Base-by-base conservation (phyloP, 2,113 vertebrate genomes). In the Percina caprodes region DNA sequence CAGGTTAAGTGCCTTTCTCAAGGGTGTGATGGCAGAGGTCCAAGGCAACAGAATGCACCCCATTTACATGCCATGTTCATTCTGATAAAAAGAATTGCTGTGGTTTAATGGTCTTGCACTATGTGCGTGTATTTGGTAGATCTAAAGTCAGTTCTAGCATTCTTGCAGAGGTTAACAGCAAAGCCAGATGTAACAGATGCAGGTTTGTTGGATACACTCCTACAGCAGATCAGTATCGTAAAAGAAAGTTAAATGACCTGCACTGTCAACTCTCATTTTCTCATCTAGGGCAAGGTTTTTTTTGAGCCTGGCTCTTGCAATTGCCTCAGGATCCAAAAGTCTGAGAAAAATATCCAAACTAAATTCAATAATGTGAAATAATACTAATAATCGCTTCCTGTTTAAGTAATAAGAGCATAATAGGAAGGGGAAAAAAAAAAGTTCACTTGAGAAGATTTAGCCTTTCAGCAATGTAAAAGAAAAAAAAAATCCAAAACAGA, bases 311-410 rank as follows among this genome's bases (percentile, higher is more conserved):
- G 79, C 74, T 79, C 45, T 77, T 9, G 56, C 55, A 59, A 48
- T 69, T 49, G 84, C 84, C 79, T 66, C 13, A 1, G 73, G 81
- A 75, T 84, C 68, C 77, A 72, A 77, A 84, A 23, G 80, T 79
- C 88, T 87, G 83, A 83, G 78, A 92, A 86, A 83, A 80, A 84
- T 76, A 80, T 86, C 14, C 11, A 67, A 87, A 90, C 49, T 86
- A 85, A 87, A 93, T 88, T 87, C 48, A 87, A 83, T 88, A 80
- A 88, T 90, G 90, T 91, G 79, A 89, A 88, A 89, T 88, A 87
- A 88, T 82, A 74, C 46, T 74, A 85, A 85, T 85, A 82, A 89
- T 74, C 48, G 69, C 72, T 92, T 90, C 86, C 88, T 90, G 78
- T 91, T 83, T 24, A 75, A 82, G 83, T 83, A 88, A 92, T 80